Percentiles rank a stretch among this genome's conserved stretches.
phyloP scores from a whole-genome alignment of 1,140 invertebrate species.

The Trichomalopsis sarcophagae region DNA sequence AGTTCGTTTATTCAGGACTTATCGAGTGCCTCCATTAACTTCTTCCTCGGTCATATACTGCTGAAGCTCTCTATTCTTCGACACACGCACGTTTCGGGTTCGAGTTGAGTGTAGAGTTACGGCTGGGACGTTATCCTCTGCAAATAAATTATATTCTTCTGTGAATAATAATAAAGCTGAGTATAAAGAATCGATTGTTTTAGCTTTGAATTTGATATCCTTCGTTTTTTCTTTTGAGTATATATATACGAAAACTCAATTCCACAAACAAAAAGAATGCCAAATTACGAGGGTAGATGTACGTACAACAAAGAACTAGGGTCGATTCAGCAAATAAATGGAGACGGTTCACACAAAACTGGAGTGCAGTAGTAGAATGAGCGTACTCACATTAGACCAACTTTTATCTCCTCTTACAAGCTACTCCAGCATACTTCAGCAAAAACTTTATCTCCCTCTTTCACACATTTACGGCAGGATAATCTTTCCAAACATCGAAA shows the following conservation, averaged over 20 bases:
- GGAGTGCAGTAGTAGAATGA: not conserved
- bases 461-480: not conserved
- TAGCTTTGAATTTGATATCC: no score
- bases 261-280: not conserved
- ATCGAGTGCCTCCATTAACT: slow-evolving; percentile 29
- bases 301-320: not conserved
- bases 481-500: not conserved
- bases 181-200: no score
- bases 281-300: no score
- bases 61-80: not conserved
- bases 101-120: no score
- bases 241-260: not conserved
- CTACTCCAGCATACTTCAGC: not conserved
- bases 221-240: not conserved
- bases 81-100: no score
- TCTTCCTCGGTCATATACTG: not conserved
- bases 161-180: no score
- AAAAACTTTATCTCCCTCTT: no score
- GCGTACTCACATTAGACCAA: no score
- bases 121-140: no score
- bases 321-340: not conserved
- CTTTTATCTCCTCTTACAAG: no score
- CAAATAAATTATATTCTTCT: no score
- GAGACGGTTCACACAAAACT: not conserved
- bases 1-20: slow-evolving; percentile 9